A percentile compares a stretch with the other conserved stretches of the same genome.
Evolutionary conservation across 2,888 invertebrate species (phyloP).

Genomic region (Teinopalpus imperialis): DNA sequence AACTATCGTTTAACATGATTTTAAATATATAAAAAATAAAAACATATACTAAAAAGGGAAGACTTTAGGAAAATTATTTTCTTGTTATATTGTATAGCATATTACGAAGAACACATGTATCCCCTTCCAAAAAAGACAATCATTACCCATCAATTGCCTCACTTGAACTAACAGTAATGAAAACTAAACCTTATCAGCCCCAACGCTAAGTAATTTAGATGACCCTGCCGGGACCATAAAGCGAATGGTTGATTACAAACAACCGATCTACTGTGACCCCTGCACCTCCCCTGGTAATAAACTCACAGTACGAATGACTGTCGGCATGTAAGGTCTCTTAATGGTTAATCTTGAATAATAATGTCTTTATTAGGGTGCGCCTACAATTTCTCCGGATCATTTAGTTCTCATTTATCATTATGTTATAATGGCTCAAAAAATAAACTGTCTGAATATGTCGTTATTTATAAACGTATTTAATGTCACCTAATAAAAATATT

Average conservation of each 20-base stretch:
- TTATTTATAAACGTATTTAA: no score
- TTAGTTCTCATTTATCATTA: slow-evolving; percentile 25
- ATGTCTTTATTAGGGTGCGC: slow-evolving; percentile 35
- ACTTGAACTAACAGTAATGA: slow-evolving; percentile 66
- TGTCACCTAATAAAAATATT: no score
- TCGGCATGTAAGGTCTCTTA: slow-evolving; percentile 31
- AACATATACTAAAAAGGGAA: no score
- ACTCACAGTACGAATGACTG: slow-evolving; percentile 28
- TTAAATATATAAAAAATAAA: no score
- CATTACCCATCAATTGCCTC: slow-evolving; percentile 50
- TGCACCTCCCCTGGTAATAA: slow-evolving; percentile 40
- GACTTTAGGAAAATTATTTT: no score
- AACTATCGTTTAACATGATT: no score
- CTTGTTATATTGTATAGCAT: no score
- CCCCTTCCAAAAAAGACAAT: slow-evolving; percentile 28
- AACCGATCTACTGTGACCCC: slow-evolving; percentile 53
- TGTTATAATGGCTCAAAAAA: slow-evolving; percentile 17
- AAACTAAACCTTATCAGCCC: slow-evolving; percentile 72
- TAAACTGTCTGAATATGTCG: neutral
- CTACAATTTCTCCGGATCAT: slow-evolving; percentile 19
- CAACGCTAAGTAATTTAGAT: slow-evolving; percentile 67
- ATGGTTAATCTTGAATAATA: slow-evolving; percentile 37
- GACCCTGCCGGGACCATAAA: slow-evolving; percentile 56
- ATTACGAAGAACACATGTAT: slow-evolving; percentile 1
- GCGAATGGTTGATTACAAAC: slow-evolving; percentile 62